Evolutionary conservation across 1,140 invertebrate genomes (phyloP), one percentile per base, ranked within the genome.

Genomic region (Arion vulgaris): DNA sequence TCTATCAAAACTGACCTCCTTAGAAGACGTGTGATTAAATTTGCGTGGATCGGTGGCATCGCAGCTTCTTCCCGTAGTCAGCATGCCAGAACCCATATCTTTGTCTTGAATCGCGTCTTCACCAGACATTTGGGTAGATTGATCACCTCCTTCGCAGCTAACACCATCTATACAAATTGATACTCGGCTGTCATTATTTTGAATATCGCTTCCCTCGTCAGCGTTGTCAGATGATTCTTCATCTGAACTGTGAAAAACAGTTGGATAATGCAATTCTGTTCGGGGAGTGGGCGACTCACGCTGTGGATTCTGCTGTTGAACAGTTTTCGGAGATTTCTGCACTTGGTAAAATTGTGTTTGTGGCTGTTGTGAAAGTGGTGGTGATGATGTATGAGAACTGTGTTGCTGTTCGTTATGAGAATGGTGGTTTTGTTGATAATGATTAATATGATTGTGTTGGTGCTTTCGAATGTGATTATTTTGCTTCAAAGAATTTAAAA

Each of bases 1-100:
- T 49, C 38, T 45, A 28, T 81, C 79, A 73, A 81, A 72, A 45
- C 68, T 72, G 15, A 53, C 49, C 23, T 81, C 79, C 26, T 68
- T 71, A 17, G 79, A 81, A n/a, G 66, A 7, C 15, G 38, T 38
- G 13, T 51, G 39, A 23, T 4, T 13, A 17, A 34, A 51, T 0
- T n/a, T 66, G 9, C n/a, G 53, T 15, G 57, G 0, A 0, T 80
- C 45, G 7, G 28, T 5, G 4, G 17, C 80, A 0, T 74, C 49
- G 26, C 45, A 32, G 17, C 74, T 49, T 36, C 68, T 34, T 1
- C 34, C 9, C 23, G 9, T n/a, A 15, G 71, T 38, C 28, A 53
- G 53, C 15, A 81, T n/a, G 9, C 49, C 69, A 39, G 71, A 36
- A 26, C 74, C 80, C 0, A 17, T 26, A 39, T 74, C 49, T 57